Percentiles rank a stretch among this genome's conserved stretches.
phyloP scores from a whole-genome alignment of 2,797 vertebrate species.

The Diglossa cyanea region DNA sequence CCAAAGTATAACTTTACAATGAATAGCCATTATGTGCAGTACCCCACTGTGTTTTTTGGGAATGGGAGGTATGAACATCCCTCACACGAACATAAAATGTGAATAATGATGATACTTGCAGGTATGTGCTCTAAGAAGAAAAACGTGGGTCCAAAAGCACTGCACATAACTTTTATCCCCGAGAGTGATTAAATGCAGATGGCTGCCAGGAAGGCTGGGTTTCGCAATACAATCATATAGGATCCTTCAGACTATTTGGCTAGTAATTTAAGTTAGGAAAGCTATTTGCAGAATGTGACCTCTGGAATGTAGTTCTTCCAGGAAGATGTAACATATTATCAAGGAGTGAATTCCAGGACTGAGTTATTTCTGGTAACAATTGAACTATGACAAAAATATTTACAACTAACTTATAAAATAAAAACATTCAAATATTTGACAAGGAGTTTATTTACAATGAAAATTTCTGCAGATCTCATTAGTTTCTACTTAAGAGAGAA shows the following conservation, averaged over 20 bases:
- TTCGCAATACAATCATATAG: neutral
- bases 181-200: conserved; percentile 55
- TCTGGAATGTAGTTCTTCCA: conserved; percentile 44
- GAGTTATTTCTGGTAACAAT: conserved; percentile 55
- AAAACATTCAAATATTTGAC: conserved; percentile 20
- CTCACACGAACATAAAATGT: neutral
- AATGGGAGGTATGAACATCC: neutral
- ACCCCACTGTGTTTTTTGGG: neutral
- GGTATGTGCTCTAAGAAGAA: neutral
- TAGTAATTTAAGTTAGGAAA: conserved; percentile 51
- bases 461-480: conserved; percentile 12
- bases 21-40: neutral
- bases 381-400: conserved; percentile 27
- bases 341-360: conserved; percentile 13
- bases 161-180: neutral
- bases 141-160: neutral
- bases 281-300: conserved; percentile 57
- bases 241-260: conserved; percentile 32
- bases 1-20: neutral
- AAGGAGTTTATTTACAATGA: conserved; percentile 9
- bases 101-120: neutral
- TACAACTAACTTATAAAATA: conserved; percentile 8
- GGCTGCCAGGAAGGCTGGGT: neutral
- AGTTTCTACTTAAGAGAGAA: conserved; percentile 18
- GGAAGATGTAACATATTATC: conserved; percentile 50